Percentiles rank a stretch among this genome's conserved stretches.
These are phyloP conservation scores for Sesamia nonagrioides DNA, from an alignment of 1,140 invertebrate genomes.

Conservation along the genomic window DNA sequence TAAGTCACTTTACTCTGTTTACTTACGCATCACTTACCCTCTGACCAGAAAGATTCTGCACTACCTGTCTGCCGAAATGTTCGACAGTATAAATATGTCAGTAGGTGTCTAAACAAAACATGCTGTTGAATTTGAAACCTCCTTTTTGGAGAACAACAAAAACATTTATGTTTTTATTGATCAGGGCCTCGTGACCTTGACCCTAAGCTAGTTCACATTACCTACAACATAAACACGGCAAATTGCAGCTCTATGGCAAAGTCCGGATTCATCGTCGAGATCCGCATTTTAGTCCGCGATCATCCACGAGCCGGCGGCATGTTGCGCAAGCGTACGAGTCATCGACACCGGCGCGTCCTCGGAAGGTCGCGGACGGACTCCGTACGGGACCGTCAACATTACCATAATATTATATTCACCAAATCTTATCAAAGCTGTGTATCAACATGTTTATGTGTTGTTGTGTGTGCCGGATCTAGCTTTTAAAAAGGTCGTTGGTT, in stretches of 20 bases:
- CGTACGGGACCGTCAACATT: slow-evolving; percentile 59
- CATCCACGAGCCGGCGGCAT: slow-evolving; percentile 34
- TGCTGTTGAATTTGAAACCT: no score
- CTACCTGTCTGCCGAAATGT: slow-evolving; percentile 24
- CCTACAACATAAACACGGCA: not conserved
- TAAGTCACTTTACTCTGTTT: slow-evolving; percentile 3
- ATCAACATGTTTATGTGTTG: slow-evolving; percentile 47
- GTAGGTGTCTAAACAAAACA: not conserved
- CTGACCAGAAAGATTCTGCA: slow-evolving; percentile 10
- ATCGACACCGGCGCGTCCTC: slow-evolving; percentile 80
- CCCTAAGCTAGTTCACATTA: not conserved
- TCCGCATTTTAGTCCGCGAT: slow-evolving; percentile 32
- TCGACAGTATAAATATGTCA: not conserved
- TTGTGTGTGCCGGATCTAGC: slow-evolving; percentile 51
- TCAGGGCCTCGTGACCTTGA: slow-evolving; percentile 22
- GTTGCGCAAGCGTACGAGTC: slow-evolving; percentile 69
- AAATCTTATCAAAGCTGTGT: slow-evolving; percentile 47
- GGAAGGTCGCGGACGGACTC: slow-evolving; percentile 72
- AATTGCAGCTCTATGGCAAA: slow-evolving; percentile 11
- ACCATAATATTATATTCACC: slow-evolving; percentile 47
- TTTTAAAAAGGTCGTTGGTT: slow-evolving; percentile 51
- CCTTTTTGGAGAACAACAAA: no score
- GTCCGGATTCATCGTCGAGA: slow-evolving; percentile 28
- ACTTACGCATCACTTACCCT: slow-evolving; percentile 14
- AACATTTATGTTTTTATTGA: no score